Evolutionary conservation across 2,797 vertebrate genomes (phyloP).

Genomic region (Spondyliosoma cantharus): DNA sequence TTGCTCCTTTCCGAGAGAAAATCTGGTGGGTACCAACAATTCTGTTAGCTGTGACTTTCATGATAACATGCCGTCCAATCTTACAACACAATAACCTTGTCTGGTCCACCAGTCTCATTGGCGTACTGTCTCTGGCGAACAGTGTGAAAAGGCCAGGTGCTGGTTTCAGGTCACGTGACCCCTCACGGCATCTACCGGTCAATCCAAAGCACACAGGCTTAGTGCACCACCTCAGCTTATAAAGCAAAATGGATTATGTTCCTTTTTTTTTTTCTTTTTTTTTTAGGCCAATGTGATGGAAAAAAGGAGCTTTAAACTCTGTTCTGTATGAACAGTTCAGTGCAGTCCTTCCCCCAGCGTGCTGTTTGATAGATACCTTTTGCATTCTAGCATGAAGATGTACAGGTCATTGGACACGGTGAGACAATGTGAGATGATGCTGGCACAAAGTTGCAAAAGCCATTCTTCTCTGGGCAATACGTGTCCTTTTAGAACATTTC

Average conservation of each 20-base stretch:
- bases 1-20: neutral
- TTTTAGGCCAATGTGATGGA: neutral
- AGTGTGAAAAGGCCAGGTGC: slow-evolving; percentile 21
- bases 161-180: slow-evolving; percentile 37
- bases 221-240: neutral
- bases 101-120: neutral
- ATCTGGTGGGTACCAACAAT: neutral
- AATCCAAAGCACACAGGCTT: slow-evolving; percentile 14
- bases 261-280: slow-evolving; percentile 12
- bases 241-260: slow-evolving; percentile 2
- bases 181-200: slow-evolving; percentile 6
- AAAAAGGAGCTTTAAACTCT: neutral
- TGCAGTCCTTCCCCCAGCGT: neutral
- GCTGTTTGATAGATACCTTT: neutral
- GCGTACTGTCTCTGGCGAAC: slow-evolving; percentile 11
- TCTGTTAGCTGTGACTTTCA: neutral
- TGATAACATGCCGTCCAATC: neutral
- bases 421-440: slow-evolving; percentile 1
- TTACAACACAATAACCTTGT: too few species aligned
- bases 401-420: slow-evolving; percentile 4
- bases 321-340: slow-evolving; percentile 4
- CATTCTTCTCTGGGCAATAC: slow-evolving; percentile 37
- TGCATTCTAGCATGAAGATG: neutral
- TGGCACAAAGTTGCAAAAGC: slow-evolving; percentile 1
- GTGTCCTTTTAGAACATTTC: slow-evolving; percentile 36